phyloP scores from a whole-genome alignment of 2,797 vertebrate species.

The Urocyon cinereoargenteus region DNA sequence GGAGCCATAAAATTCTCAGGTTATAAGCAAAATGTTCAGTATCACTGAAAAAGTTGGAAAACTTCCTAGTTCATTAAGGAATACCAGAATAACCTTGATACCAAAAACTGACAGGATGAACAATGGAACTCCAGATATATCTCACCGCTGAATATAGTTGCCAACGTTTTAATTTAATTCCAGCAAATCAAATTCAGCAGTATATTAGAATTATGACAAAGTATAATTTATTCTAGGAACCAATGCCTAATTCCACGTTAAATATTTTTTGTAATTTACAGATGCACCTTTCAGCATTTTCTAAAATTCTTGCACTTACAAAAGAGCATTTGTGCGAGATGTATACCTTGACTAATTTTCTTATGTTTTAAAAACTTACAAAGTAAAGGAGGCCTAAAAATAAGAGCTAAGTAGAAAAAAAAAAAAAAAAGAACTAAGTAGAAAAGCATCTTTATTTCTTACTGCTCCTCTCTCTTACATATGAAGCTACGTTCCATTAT shows the following conservation, averaged over 20 bases:
- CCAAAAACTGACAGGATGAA: neutral
- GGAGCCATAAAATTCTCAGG: neutral
- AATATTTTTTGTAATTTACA: neutral
- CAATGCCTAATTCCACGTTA: neutral
- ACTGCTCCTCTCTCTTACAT: accelerated
- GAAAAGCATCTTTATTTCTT: neutral
- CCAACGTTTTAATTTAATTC: constrained; percentile 72
- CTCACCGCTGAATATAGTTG: neutral
- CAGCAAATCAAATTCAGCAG: constrained; percentile 35
- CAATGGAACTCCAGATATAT: constrained; percentile 25
- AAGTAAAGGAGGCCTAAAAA: neutral
- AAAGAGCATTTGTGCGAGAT: neutral
- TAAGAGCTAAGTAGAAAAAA: neutral
- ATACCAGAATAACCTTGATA: constrained; percentile 29
- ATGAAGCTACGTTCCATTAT: accelerated
- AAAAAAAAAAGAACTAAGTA: neutral
- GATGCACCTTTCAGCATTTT: neutral
- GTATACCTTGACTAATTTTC: neutral
- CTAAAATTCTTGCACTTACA: neutral
- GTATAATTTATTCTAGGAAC: constrained; percentile 19
- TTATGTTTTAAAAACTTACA: neutral
- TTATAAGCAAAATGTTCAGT: neutral
- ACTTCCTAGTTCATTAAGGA: constrained; percentile 15
- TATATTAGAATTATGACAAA: constrained; percentile 56
- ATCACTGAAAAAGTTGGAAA: constrained; percentile 16